These are phyloP conservation scores for Sitta europaea DNA, from an alignment of 2,113 vertebrate species.

Conservation along the genomic window DNA sequence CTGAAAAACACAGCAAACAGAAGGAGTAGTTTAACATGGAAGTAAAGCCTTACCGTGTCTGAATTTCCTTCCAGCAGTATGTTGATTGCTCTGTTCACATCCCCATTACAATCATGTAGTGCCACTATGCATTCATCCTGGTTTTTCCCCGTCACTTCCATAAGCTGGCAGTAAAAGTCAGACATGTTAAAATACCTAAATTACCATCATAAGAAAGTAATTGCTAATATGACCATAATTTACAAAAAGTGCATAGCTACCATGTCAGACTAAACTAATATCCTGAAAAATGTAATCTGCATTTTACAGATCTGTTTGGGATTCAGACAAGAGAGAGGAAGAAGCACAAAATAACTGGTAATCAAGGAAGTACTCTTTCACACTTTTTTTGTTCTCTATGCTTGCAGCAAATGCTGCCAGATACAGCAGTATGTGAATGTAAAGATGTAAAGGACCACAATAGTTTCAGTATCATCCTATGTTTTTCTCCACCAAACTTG, in stretches of 20 bases:
- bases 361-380: not conserved
- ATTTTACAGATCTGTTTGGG: not conserved
- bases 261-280: not conserved
- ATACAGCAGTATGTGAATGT: not conserved
- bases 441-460: not conserved
- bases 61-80: slow-evolving; percentile 15
- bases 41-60: slow-evolving; percentile 8
- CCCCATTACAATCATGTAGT: slow-evolving; percentile 16
- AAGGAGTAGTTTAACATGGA: not conserved
- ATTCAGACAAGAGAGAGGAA: not conserved
- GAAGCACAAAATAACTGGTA: not conserved
- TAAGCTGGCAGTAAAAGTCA: slow-evolving; percentile 78
- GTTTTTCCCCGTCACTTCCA: slow-evolving; percentile 94
- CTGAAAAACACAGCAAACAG: not conserved
- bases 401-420: not conserved
- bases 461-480: not conserved
- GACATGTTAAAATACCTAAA: not conserved
- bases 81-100: slow-evolving; percentile 93
- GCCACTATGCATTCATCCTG: slow-evolving; percentile 66
- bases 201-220: not conserved
- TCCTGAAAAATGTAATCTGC: not conserved
- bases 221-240: not conserved
- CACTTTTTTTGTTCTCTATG: not conserved
- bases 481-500: not conserved
- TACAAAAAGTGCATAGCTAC: not conserved